Percentiles rank a stretch among this genome's conserved stretches.
phyloP scores from a whole-genome alignment of 2,797 vertebrate genomes.

The Tokudaia tokunoshimensis region DNA sequence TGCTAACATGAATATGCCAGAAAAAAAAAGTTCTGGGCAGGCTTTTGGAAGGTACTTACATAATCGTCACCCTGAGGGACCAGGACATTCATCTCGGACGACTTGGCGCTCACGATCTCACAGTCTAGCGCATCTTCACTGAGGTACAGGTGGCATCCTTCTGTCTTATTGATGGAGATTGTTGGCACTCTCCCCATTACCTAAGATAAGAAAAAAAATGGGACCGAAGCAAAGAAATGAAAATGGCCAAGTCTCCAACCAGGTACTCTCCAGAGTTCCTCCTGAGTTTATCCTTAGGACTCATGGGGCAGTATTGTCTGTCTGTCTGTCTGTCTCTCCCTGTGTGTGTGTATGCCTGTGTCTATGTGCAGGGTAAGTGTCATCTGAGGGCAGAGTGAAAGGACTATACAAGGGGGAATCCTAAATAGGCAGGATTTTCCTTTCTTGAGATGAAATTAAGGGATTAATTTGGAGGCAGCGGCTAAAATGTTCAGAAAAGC shows the following conservation, averaged over 20 bases:
- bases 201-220: constrained; percentile 86
- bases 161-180: constrained; percentile 99
- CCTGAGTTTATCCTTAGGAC: background rate
- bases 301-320: background rate
- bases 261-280: background rate
- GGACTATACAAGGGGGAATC: constrained; percentile 66
- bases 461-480: constrained; percentile 67
- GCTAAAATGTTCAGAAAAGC: constrained; percentile 63
- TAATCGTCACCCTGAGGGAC: constrained; percentile 95
- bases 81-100: constrained; percentile 98
- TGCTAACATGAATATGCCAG: background rate
- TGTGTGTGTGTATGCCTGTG: background rate
- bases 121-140: constrained; percentile 94
- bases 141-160: constrained; percentile 98
- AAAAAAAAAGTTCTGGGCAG: constrained; percentile 19
- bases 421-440: constrained; percentile 35
- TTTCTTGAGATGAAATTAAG: constrained; percentile 69
- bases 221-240: background rate
- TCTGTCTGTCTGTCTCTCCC: background rate
- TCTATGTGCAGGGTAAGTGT: background rate
- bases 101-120: constrained; percentile 98
- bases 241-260: background rate
- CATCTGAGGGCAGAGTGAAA: constrained; percentile 74
- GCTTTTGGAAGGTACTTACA: constrained; percentile 90
- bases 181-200: constrained; percentile 97